A percentile compares a stretch with the other conserved stretches of the same genome.
Conservation (phyloP, 1,140 invertebrate species). For the Bombus soroeensis region DNA sequence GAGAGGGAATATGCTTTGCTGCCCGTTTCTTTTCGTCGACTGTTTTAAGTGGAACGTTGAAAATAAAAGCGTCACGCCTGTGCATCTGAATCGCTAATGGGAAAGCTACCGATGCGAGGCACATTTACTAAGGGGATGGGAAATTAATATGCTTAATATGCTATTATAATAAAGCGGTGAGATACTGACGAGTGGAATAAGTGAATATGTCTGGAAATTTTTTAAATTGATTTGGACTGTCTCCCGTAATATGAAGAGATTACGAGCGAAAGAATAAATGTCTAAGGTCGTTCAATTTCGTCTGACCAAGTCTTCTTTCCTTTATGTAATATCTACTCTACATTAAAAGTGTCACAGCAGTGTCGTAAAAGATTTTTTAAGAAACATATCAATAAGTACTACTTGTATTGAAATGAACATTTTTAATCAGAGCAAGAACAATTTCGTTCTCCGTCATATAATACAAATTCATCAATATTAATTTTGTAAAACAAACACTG, state of each 20-base stretch:
- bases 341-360: too few relatives aligned
- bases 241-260: too few relatives aligned
- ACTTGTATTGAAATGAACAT: too few relatives aligned
- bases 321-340: too few relatives aligned
- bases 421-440: too few relatives aligned
- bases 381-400: too few relatives aligned
- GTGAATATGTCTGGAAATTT: not conserved
- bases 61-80: slow-evolving; percentile 32
- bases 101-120: not conserved
- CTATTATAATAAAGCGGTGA: not conserved
- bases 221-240: not conserved
- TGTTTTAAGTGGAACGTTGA: slow-evolving; percentile 28
- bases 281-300: not conserved
- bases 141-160: not conserved
- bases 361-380: too few relatives aligned
- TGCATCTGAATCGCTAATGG: slow-evolving; percentile 12
- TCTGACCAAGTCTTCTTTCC: not conserved
- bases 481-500: too few relatives aligned
- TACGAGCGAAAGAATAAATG: too few relatives aligned
- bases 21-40: slow-evolving; percentile 16
- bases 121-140: not conserved
- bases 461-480: too few relatives aligned
- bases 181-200: not conserved
- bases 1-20: not conserved
- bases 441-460: too few relatives aligned